phyloP scores from a whole-genome alignment of 2,113 vertebrate genomes.

The Macrotus californicus region DNA sequence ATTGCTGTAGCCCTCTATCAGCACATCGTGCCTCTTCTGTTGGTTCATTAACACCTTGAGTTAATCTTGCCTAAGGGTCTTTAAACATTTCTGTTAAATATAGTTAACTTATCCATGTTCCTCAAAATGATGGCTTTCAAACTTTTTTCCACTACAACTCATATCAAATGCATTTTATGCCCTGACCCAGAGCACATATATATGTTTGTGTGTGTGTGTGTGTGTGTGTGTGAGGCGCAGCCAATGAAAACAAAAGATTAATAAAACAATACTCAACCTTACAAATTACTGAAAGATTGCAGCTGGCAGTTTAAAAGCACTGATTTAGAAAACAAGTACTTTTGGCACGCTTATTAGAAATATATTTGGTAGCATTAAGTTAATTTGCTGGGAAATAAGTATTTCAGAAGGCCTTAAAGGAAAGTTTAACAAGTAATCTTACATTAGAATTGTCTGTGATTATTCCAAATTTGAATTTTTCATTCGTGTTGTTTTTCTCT shows the following conservation, averaged over 20 bases:
- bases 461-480: conserved; percentile 10
- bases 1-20: neutral
- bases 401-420: neutral
- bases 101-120: neutral
- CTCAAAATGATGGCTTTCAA: neutral
- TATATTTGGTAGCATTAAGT: neutral
- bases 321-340: neutral
- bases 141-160: neutral
- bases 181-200: neutral
- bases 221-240: neutral
- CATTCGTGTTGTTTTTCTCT: neutral
- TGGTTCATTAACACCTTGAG: neutral
- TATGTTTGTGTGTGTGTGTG: neutral
- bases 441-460: neutral
- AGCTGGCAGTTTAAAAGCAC: neutral
- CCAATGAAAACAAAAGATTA: neutral
- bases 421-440: neutral
- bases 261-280: neutral
- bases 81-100: neutral
- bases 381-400: neutral
- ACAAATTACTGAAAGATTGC: neutral
- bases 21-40: neutral
- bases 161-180: neutral
- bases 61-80: neutral
- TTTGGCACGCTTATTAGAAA: neutral